These are phyloP conservation scores for Automeris io DNA, from an alignment of 2,888 invertebrate species.

Conservation along the genomic window DNA sequence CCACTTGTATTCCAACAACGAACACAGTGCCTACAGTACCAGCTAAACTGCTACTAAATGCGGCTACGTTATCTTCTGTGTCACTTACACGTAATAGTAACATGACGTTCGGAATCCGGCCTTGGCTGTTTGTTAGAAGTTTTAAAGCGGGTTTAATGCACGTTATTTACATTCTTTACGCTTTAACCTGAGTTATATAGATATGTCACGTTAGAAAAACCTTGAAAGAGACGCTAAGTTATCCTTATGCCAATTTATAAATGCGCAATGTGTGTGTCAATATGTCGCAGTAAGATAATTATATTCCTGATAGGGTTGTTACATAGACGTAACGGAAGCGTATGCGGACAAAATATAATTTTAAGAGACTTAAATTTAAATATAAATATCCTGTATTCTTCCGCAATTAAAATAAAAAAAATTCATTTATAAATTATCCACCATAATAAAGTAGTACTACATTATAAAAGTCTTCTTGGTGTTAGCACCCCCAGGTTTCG, in stretches of 20 bases:
- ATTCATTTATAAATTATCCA: too few species aligned
- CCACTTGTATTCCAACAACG: conserved; percentile 21
- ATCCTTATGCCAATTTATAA: neutral
- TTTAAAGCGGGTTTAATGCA: conserved; percentile 23
- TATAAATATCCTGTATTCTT: too few species aligned
- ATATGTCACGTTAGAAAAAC: conserved; percentile 16
- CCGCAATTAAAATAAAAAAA: too few species aligned
- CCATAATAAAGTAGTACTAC: too few species aligned
- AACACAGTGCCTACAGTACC: conserved; percentile 13
- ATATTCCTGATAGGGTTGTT: too few species aligned
- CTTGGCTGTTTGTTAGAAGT: conserved; percentile 24
- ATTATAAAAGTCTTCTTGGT: too few species aligned
- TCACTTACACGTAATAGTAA: conserved; percentile 8
- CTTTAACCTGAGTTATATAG: neutral
- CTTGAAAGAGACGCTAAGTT: conserved; percentile 5
- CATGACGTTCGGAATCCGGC: conserved; percentile 14
- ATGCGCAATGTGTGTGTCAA: neutral
- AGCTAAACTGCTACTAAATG: neutral
- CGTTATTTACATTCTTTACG: conserved; percentile 9
- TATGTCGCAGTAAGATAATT: too few species aligned
- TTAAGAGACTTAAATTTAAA: too few species aligned
- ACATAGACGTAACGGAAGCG: too few species aligned
- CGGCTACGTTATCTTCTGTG: conserved; percentile 4
- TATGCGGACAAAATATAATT: too few species aligned
- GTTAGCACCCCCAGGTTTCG: too few species aligned